A percentile compares a stretch with the other conserved stretches of the same genome.
Evolutionary conservation across 2,888 invertebrate genomes (phyloP).

Genomic region (Ptychoptera albimana): DNA sequence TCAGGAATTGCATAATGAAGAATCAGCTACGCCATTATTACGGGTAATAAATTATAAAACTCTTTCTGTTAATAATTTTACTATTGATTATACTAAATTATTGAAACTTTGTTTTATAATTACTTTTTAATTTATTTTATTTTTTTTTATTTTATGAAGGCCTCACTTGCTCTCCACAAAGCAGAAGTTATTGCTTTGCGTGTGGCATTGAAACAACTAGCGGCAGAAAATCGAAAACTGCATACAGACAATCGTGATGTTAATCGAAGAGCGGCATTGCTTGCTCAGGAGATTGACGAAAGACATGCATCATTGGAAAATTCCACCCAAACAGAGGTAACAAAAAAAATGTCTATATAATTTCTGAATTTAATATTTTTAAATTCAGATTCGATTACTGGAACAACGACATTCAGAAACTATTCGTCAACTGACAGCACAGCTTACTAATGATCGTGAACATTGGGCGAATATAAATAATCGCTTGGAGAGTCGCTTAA

Average conservation of each 20-base stretch:
- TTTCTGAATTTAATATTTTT: not conserved
- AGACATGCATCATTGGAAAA: conserved; percentile 70
- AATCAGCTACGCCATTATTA: conserved; percentile 21
- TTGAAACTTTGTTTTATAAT: not conserved
- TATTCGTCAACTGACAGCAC: conserved; percentile 49
- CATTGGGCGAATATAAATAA: conserved; percentile 41
- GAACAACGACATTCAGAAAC: conserved; percentile 66
- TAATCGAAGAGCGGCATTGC: conserved; percentile 58
- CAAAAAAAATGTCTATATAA: not conserved
- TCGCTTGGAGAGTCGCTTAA: conserved; percentile 46
- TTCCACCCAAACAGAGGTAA: conserved; percentile 38
- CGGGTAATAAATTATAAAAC: conserved; percentile 12
- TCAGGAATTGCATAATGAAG: conserved; percentile 23
- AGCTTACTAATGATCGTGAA: conserved; percentile 59
- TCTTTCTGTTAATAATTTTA: not conserved
- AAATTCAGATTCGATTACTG: conserved; percentile 40
- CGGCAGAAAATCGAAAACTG: conserved; percentile 66
- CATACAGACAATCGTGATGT: conserved; percentile 65
- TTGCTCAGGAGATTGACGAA: conserved; percentile 87
- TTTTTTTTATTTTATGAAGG: conserved; percentile 24
- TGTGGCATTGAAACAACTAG: conserved; percentile 45
- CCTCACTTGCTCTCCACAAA: conserved; percentile 48
- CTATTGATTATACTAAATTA: not conserved
- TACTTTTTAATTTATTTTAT: not conserved
- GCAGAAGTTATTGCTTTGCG: conserved; percentile 46